Percentiles rank a stretch among this genome's conserved stretches.
phyloP scores from a whole-genome alignment of 1,140 invertebrate species.

The Proales similis region DNA sequence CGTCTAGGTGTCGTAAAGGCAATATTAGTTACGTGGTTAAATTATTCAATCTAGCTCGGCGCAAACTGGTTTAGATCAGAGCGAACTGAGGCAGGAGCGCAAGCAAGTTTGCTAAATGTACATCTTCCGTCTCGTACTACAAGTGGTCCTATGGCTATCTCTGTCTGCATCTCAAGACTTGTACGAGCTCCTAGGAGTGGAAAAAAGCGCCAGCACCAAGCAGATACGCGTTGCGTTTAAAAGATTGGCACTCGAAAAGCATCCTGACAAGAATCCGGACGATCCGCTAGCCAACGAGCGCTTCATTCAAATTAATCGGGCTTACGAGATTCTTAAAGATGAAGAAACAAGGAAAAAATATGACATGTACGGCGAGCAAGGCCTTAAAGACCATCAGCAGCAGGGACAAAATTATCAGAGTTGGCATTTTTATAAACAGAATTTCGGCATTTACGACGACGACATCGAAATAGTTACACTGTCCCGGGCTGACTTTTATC shows the following conservation, averaged over 20 bases:
- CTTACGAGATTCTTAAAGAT: slow-evolving; percentile 77
- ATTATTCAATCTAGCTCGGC: too few species aligned
- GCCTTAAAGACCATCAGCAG: slow-evolving; percentile 58
- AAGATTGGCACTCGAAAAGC: slow-evolving; percentile 66
- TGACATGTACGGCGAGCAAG: slow-evolving; percentile 69
- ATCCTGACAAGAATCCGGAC: slow-evolving; percentile 77
- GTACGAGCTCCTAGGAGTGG: slow-evolving; percentile 66
- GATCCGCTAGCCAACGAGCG: slow-evolving; percentile 65
- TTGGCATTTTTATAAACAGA: slow-evolving; percentile 72
- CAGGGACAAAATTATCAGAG: slow-evolving; percentile 61
- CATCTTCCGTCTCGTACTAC: too few species aligned
- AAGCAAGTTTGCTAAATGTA: too few species aligned
- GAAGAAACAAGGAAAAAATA: slow-evolving; percentile 69
- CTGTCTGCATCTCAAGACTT: slow-evolving; percentile 50
- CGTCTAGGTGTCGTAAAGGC: too few species aligned
- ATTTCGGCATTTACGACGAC: slow-evolving; percentile 79
- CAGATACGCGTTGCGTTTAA: slow-evolving; percentile 76
- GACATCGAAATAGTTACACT: slow-evolving; percentile 72
- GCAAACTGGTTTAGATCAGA: too few species aligned
- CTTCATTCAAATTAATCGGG: slow-evolving; percentile 69
- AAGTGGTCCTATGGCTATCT: too few species aligned
- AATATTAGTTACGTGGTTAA: too few species aligned
- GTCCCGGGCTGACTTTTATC: slow-evolving; percentile 63
- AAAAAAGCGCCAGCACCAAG: slow-evolving; percentile 62
- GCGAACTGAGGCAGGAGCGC: too few species aligned